Evolutionary conservation across 2,113 vertebrate genomes (phyloP).

Genomic region (Rissa tridactyla): DNA sequence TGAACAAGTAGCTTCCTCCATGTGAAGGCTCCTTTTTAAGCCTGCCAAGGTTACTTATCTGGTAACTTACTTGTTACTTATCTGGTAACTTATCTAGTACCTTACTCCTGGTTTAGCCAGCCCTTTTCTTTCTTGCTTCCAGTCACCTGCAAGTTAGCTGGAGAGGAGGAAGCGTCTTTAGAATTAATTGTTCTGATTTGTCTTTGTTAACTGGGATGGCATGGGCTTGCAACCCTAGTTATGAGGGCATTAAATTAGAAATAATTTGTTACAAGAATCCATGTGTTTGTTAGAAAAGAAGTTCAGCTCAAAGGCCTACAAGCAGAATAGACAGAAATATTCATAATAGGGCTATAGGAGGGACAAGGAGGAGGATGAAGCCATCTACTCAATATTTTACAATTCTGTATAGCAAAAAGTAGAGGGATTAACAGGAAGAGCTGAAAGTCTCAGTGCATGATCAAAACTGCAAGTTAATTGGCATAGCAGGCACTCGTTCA

Average conservation of each 20-base stretch:
- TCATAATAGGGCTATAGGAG: neutral
- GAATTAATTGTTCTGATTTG: neutral
- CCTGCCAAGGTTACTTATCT: neutral
- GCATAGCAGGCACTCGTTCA: constrained; percentile 44
- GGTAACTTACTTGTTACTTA: too few species aligned
- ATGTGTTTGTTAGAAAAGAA: neutral
- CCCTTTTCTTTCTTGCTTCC: neutral
- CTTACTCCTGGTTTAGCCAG: neutral
- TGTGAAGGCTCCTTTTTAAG: neutral
- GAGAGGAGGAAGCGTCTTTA: neutral
- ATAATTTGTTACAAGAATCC: neutral
- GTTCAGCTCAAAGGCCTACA: neutral
- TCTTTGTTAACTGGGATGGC: neutral
- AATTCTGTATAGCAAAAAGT: neutral
- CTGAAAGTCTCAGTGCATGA: neutral
- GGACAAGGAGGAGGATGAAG: neutral
- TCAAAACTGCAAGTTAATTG: constrained; percentile 56
- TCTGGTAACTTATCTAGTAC: too few species aligned
- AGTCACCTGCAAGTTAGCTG: neutral
- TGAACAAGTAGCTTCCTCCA: neutral
- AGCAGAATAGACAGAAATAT: neutral
- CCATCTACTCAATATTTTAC: neutral
- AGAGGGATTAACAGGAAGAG: neutral
- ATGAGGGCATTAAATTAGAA: neutral
- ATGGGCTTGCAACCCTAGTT: neutral